phyloP scores from a whole-genome alignment of 2,888 invertebrate genomes.

The Pycnomerus fuliginosus region DNA sequence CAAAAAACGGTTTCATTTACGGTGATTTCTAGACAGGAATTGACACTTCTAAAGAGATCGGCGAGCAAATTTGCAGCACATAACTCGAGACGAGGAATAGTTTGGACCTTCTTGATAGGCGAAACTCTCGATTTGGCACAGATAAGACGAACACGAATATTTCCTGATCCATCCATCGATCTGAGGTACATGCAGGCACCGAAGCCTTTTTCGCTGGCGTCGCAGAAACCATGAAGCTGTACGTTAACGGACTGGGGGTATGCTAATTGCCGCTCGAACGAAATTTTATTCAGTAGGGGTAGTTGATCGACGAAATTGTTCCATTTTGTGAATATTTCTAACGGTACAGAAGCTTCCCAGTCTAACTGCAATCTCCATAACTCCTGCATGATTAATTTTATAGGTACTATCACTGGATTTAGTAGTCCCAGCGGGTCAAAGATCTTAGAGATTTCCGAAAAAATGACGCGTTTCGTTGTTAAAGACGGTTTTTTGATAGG shows the following conservation, averaged over 20 bases:
- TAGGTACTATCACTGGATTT: constrained; percentile 22
- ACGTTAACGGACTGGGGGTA: background rate
- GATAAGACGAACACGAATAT: constrained; percentile 9
- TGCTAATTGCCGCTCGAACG: constrained; percentile 8
- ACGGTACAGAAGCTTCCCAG: constrained; percentile 19
- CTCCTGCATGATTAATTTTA: constrained; percentile 25
- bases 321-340: constrained; percentile 15
- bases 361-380: constrained; percentile 21
- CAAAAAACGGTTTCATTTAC: constrained; percentile 1
- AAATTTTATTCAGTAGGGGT: constrained; percentile 19
- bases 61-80: constrained; percentile 16
- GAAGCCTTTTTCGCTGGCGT: constrained; percentile 13
- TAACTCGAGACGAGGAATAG: constrained; percentile 26
- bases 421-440: constrained; percentile 28
- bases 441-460: constrained; percentile 20
- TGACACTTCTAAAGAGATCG: constrained; percentile 1
- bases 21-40: constrained; percentile 4
- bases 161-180: constrained; percentile 1
- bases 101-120: constrained; percentile 25
- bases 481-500: no score
- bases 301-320: constrained; percentile 18
- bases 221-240: background rate
- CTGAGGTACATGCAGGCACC: constrained; percentile 23
- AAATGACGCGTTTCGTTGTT: constrained; percentile 18
- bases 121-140: constrained; percentile 26